Evolutionary conservation across 1,140 invertebrate genomes (phyloP).

Genomic region (Pseudomyrmex gracilis): DNA sequence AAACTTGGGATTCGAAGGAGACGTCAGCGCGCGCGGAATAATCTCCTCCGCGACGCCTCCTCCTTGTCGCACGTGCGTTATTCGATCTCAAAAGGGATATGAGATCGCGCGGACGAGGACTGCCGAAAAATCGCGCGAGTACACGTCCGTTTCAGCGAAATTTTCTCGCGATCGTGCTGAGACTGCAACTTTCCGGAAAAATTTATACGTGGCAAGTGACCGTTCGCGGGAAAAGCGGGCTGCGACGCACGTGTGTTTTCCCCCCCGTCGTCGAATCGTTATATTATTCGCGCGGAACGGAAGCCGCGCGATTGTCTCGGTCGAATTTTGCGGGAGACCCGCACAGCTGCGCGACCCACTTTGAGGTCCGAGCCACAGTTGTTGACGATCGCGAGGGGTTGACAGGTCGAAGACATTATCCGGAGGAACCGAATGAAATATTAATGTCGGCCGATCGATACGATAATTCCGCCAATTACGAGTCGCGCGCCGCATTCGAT

Average conservation of each 20-base stretch:
- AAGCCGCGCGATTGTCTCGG: slow-evolving; percentile 64
- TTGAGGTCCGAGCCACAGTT: slow-evolving; percentile 57
- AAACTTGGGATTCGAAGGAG: no score
- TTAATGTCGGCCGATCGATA: slow-evolving; percentile 19
- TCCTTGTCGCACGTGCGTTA: slow-evolving; percentile 30
- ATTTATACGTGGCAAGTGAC: slow-evolving; percentile 47
- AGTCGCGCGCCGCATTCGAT: not conserved
- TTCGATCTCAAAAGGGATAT: slow-evolving; percentile 35
- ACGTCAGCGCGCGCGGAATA: no score
- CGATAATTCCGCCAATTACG: not conserved
- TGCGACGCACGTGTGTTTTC: slow-evolving; percentile 53
- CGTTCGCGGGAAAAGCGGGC: not conserved
- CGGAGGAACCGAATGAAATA: slow-evolving; percentile 9
- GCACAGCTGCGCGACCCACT: slow-evolving; percentile 70
- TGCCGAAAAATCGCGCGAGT: not conserved
- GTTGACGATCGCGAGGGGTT: slow-evolving; percentile 56
- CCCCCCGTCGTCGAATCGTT: slow-evolving; percentile 58
- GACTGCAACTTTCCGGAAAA: slow-evolving; percentile 29
- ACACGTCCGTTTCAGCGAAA: slow-evolving; percentile 48
- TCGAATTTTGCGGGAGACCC: slow-evolving; percentile 56
- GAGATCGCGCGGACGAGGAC: slow-evolving; percentile 26
- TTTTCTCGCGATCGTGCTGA: slow-evolving; percentile 52
- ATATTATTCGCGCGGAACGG: slow-evolving; percentile 68
- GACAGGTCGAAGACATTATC: not conserved
- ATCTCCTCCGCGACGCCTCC: no score